Percentiles rank a stretch among this genome's conserved stretches.
Evolutionary conservation across 2,888 invertebrate species (phyloP).

Genomic region (Sylvicola cinctus): DNA sequence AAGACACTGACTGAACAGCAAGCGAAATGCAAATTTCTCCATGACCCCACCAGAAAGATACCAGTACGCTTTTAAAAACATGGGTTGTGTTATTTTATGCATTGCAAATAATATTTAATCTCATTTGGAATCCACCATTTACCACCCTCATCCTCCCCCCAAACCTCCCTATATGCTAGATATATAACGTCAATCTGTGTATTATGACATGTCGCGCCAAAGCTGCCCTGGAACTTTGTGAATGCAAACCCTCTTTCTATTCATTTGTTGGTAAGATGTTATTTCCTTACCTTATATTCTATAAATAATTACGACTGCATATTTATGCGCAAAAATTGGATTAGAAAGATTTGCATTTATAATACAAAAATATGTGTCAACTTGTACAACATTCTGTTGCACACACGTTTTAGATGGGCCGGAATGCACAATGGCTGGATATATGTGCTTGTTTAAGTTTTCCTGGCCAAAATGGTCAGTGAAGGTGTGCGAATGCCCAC

Average conservation of each 20-base stretch:
- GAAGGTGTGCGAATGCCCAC: constrained; percentile 20
- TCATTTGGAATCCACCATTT: too few species aligned
- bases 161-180: constrained; percentile 1
- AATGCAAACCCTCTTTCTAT: constrained; percentile 35
- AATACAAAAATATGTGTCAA: too few species aligned
- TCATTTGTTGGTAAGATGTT: constrained; percentile 15
- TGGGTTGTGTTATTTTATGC: too few species aligned
- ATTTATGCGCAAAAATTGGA: too few species aligned
- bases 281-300: too few species aligned
- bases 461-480: constrained; percentile 22
- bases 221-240: constrained; percentile 29
- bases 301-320: too few species aligned
- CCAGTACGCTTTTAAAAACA: constrained; percentile 16
- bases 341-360: too few species aligned
- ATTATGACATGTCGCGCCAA: constrained; percentile 28
- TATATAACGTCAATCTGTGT: constrained; percentile 25
- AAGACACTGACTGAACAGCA: constrained; percentile 24
- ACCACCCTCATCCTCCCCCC: too few species aligned
- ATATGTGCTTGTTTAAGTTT: constrained; percentile 19
- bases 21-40: constrained; percentile 29
- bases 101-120: too few species aligned
- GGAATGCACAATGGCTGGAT: constrained; percentile 18
- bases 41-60: constrained; percentile 25
- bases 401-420: constrained; percentile 12
- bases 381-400: neutral